phyloP scores from a whole-genome alignment of 2,797 vertebrate genomes.

The Tympanoctomys barrerae region DNA sequence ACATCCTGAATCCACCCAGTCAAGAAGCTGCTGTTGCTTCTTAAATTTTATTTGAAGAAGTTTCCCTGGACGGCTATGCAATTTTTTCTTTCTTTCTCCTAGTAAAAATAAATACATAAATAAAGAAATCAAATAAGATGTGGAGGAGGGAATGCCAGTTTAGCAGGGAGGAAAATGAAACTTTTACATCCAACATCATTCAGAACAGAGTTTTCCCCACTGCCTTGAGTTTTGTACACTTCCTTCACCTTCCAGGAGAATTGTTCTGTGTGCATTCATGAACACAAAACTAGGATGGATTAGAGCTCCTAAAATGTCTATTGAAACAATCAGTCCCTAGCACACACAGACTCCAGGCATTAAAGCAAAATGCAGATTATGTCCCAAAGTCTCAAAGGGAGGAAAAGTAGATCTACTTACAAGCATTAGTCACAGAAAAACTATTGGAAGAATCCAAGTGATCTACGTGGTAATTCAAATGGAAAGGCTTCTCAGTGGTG shows the following conservation, averaged over 20 bases:
- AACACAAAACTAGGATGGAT: slow-evolving; percentile 40
- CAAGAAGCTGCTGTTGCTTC: slow-evolving; percentile 60
- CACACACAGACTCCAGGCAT: slow-evolving; percentile 41
- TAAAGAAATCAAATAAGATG: not conserved
- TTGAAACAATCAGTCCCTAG: slow-evolving; percentile 8
- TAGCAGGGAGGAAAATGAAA: slow-evolving; percentile 72
- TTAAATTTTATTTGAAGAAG: slow-evolving; percentile 68
- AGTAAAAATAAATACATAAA: not conserved
- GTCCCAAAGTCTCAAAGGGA: slow-evolving; percentile 33
- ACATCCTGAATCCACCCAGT: slow-evolving; percentile 75
- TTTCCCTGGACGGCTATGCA: slow-evolving; percentile 72
- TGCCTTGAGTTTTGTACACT: slow-evolving; percentile 63
- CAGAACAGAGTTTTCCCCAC: slow-evolving; percentile 50
- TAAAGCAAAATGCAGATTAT: slow-evolving; percentile 44
- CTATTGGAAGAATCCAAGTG: slow-evolving; percentile 99
- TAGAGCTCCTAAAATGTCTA: slow-evolving; percentile 40
- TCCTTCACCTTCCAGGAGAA: slow-evolving; percentile 61
- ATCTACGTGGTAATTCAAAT: slow-evolving; percentile 99
- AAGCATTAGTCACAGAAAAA: slow-evolving; percentile 99
- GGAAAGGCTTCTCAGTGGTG: slow-evolving; percentile 98
- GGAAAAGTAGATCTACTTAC: slow-evolving; percentile 92
- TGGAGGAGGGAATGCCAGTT: slow-evolving; percentile 54
- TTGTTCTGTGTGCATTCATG: slow-evolving; percentile 69
- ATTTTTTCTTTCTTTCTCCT: not conserved
- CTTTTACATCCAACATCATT: slow-evolving; percentile 79